These are phyloP conservation scores for Drosophila triauraria DNA, from an alignment of 1,140 invertebrate genomes.

Conservation along the genomic window DNA sequence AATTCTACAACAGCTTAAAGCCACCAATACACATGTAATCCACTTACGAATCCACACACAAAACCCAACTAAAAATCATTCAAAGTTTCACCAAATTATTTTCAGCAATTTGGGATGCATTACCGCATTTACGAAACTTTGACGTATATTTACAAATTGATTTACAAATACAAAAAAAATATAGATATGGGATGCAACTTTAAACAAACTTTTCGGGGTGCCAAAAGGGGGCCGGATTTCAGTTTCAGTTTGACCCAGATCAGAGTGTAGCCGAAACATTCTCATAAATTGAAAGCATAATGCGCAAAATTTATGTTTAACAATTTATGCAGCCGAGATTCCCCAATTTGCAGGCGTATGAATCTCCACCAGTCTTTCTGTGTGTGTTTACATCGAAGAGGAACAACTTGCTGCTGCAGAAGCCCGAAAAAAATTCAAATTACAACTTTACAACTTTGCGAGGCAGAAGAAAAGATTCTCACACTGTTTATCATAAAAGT, in stretches of 20 bases:
- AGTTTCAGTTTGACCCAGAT: slow-evolving; percentile 51
- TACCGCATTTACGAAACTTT: slow-evolving; percentile 41
- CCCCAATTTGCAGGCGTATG: slow-evolving; percentile 56
- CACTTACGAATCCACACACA: slow-evolving; percentile 21
- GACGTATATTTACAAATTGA: slow-evolving; percentile 57
- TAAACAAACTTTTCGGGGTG: slow-evolving; percentile 26
- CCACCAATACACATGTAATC: slow-evolving; percentile 25
- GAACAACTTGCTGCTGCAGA: slow-evolving; percentile 32
- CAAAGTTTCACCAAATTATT: slow-evolving; percentile 33
- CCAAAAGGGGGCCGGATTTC: slow-evolving; percentile 1
- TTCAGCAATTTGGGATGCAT: slow-evolving; percentile 31
- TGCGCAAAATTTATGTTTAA: slow-evolving; percentile 70
- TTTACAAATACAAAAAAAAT: slow-evolving; percentile 39
- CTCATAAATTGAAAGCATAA: slow-evolving; percentile 61
- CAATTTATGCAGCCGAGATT: slow-evolving; percentile 62
- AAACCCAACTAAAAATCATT: slow-evolving; percentile 13
- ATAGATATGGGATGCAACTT: slow-evolving; percentile 28
- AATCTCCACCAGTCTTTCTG: slow-evolving; percentile 30
- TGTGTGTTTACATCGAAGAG: slow-evolving; percentile 64
- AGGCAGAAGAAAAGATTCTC: slow-evolving; percentile 55
- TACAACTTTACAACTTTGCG: slow-evolving; percentile 69
- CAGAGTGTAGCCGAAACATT: slow-evolving; percentile 38
- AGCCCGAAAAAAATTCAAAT: slow-evolving; percentile 62
- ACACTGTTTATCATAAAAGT: slow-evolving; percentile 77
- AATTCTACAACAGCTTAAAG: neutral